phyloP scores from a whole-genome alignment of 1,140 invertebrate species.

The Adelges cooleyi region DNA sequence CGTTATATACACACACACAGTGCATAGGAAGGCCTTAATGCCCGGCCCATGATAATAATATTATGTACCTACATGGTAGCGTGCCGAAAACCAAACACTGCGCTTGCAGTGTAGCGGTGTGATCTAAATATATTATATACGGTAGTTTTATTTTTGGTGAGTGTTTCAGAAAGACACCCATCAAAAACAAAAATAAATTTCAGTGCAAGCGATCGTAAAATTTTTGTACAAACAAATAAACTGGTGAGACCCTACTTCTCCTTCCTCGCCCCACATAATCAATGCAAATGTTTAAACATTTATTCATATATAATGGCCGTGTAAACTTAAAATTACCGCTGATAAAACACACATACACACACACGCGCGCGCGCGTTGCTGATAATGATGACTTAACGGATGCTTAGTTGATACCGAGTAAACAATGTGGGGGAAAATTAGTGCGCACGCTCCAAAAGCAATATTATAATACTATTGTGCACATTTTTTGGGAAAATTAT shows the following conservation, averaged over 20 bases:
- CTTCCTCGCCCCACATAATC: neutral
- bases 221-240: neutral
- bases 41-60: neutral
- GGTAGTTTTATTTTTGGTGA: neutral
- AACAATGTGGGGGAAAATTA: too few relatives aligned
- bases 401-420: constrained; percentile 1
- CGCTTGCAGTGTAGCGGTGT: neutral
- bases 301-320: neutral
- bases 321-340: neutral
- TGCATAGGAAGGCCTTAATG: too few relatives aligned
- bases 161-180: neutral
- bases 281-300: neutral
- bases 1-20: too few relatives aligned
- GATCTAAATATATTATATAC: neutral
- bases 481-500: too few relatives aligned
- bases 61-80: neutral
- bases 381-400: neutral
- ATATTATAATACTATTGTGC: too few relatives aligned
- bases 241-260: neutral
- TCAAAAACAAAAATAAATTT: neutral
- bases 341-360: neutral
- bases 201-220: neutral
- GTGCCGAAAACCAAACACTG: neutral
- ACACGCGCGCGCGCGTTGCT: neutral
- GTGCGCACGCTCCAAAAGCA: too few relatives aligned